Percentiles rank a stretch among this genome's conserved stretches.
These are phyloP conservation scores for Polyergus mexicanus DNA, from an alignment of 1,140 invertebrate species.

Conservation along the genomic window DNA sequence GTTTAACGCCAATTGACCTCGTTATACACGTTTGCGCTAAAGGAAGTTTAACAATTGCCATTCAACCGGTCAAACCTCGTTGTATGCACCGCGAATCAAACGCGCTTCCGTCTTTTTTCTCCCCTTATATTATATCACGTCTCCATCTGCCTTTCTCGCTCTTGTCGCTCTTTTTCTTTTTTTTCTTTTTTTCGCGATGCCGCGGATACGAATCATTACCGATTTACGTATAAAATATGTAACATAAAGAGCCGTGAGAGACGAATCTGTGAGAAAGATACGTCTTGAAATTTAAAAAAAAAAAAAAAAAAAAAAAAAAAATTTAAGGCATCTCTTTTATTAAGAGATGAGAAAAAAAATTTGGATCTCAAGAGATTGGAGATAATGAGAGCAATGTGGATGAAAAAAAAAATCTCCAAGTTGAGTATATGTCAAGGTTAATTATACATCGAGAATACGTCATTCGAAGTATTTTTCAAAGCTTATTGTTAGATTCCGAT, in stretches of 20 bases:
- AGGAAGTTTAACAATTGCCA: constrained; percentile 87
- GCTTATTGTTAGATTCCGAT: constrained; percentile 48
- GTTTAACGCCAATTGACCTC: constrained; percentile 87
- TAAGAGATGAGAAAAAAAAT: neutral
- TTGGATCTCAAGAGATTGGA: neutral
- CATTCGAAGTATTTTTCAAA: constrained; percentile 40
- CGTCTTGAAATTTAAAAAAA: too few species aligned
- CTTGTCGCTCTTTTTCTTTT: constrained; percentile 21
- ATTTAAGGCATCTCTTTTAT: neutral
- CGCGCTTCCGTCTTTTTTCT: constrained; percentile 81
- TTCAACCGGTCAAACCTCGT: constrained; percentile 81
- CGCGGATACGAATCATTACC: neutral
- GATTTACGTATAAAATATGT: neutral
- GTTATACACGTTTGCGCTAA: constrained; percentile 85
- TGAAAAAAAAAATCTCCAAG: neutral
- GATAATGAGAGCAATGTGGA: neutral
- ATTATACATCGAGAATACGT: constrained; percentile 38
- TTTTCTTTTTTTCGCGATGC: neutral
- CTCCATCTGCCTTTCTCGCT: constrained; percentile 7
- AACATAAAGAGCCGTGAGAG: neutral
- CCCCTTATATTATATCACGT: neutral
- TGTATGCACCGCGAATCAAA: constrained; percentile 80
- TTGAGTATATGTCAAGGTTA: constrained; percentile 36
- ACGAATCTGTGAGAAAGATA: neutral
- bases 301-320: too few species aligned